These are phyloP conservation scores for Prochilodus magdalenae DNA, from an alignment of 2,113 vertebrate species.

Conservation along the genomic window DNA sequence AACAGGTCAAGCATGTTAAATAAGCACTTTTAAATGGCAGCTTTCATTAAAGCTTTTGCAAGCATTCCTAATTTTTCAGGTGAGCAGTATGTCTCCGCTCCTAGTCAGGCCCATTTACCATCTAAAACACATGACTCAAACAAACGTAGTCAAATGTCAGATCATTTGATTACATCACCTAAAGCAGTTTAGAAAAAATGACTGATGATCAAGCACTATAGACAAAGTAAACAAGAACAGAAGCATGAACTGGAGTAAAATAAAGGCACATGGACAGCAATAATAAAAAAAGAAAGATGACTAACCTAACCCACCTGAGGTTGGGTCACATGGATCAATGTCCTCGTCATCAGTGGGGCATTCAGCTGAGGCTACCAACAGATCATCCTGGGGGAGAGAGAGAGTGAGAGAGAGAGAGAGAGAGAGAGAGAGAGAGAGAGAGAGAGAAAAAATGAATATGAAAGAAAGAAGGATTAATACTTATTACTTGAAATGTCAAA, in stretches of 20 bases:
- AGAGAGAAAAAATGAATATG: conserved; percentile 1
- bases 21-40: background rate
- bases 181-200: conserved; percentile 4
- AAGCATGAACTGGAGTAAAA: conserved; percentile 8
- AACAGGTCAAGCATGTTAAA: background rate
- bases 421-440: conserved; percentile 31
- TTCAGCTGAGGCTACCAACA: conserved; percentile 83
- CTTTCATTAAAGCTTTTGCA: background rate
- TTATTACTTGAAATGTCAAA: conserved; percentile 8
- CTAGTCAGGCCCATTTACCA: background rate
- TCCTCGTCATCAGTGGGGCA: conserved; percentile 82
- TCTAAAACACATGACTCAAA: background rate
- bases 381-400: conserved; percentile 75
- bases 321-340: conserved; percentile 91
- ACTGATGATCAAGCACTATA: background rate
- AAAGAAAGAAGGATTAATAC: background rate
- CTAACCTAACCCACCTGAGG: conserved; percentile 96
- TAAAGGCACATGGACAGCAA: conserved; percentile 71
- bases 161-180: background rate
- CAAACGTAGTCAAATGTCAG: conserved; percentile 15
- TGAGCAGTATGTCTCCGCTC: background rate
- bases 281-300: conserved; percentile 87
- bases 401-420: conserved; percentile 20
- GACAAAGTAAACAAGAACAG: background rate
- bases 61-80: background rate